Evolutionary conservation across 2,113 vertebrate genomes (phyloP).

Genomic region (Apus apus): DNA sequence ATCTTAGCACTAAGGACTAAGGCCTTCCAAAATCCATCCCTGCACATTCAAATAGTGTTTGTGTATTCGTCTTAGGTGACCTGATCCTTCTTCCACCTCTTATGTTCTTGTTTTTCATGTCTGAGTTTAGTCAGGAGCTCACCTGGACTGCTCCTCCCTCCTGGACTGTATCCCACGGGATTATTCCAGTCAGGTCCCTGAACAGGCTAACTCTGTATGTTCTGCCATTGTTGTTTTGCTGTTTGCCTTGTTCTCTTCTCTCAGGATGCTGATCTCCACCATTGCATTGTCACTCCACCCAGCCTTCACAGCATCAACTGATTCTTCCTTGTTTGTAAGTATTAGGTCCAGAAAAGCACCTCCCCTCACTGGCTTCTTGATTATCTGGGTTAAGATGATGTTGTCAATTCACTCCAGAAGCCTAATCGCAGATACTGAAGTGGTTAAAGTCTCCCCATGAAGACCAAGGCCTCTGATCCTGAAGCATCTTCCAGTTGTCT

Average conservation of each 20-base stretch:
- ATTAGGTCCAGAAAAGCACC: neutral
- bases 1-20: neutral
- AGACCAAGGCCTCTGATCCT: neutral
- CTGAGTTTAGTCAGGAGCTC: neutral
- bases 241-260: neutral
- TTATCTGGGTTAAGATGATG: neutral
- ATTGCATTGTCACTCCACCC: neutral
- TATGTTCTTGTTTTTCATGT: neutral
- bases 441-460: neutral
- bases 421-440: too few species aligned
- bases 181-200: neutral
- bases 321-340: neutral
- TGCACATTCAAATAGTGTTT: neutral
- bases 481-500: neutral
- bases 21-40: neutral
- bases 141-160: neutral
- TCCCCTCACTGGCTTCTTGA: neutral
- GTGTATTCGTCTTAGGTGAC: neutral
- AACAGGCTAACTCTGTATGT: neutral
- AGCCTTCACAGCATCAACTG: neutral
- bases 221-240: neutral
- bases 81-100: neutral
- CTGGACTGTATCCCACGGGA: neutral
- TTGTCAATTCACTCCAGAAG: neutral
- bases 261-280: neutral